Evolutionary conservation across 2,888 invertebrate genomes (phyloP).

Genomic region (Hyles lineata): DNA sequence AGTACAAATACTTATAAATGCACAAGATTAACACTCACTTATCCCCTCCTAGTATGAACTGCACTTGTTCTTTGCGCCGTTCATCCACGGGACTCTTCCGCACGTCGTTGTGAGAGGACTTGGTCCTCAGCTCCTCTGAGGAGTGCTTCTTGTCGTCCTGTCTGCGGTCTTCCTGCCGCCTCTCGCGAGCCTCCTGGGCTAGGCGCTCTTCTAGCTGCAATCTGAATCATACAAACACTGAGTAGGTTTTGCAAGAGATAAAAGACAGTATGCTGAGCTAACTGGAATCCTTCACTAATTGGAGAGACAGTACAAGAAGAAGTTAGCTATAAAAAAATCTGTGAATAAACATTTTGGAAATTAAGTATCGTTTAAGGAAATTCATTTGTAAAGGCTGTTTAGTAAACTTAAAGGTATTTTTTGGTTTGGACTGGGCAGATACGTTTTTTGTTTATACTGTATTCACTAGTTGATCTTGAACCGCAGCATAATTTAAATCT

Average conservation of each 20-base stretch:
- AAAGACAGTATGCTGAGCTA: too few species aligned
- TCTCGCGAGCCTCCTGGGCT: constrained; percentile 74
- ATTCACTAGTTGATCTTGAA: too few species aligned
- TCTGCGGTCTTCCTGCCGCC: constrained; percentile 62
- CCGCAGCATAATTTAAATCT: too few species aligned
- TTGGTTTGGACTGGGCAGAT: too few species aligned
- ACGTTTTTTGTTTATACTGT: too few species aligned
- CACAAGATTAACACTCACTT: constrained; percentile 62
- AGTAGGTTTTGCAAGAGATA: not conserved
- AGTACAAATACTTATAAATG: not conserved
- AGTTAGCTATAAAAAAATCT: too few species aligned
- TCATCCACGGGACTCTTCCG: constrained; percentile 71
- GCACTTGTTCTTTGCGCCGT: constrained; percentile 68
- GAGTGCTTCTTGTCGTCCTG: constrained; percentile 59
- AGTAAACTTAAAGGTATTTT: too few species aligned
- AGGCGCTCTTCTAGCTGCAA: constrained; percentile 78
- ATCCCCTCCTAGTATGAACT: constrained; percentile 78
- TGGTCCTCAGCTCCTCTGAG: constrained; percentile 52
- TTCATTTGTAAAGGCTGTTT: too few species aligned
- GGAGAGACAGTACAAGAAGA: too few species aligned
- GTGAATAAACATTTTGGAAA: too few species aligned
- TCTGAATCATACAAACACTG: constrained; percentile 47
- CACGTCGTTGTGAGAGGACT: constrained; percentile 60
- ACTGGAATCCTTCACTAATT: too few species aligned
- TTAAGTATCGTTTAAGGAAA: not conserved